A percentile compares a stretch with the other conserved stretches of the same genome.
Evolutionary conservation across 2,888 invertebrate species (phyloP).

Genomic region (Syritta pipiens): DNA sequence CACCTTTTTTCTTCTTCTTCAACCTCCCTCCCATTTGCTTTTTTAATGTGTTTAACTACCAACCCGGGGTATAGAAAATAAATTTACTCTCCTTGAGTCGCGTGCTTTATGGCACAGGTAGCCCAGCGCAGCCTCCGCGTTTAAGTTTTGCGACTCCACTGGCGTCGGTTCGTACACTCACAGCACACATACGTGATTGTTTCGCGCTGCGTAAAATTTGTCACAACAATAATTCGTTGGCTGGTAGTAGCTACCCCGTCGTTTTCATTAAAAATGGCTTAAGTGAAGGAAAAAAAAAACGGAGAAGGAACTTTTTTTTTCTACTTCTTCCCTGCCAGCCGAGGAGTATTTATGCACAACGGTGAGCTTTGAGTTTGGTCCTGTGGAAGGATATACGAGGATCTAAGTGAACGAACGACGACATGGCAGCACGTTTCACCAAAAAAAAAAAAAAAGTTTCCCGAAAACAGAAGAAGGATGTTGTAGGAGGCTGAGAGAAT

Average conservation of each 20-base stretch:
- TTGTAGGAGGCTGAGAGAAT: conserved; percentile 59
- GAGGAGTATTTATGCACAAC: conserved; percentile 62
- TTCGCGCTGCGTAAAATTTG: conserved; percentile 68
- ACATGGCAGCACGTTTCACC: conserved; percentile 55
- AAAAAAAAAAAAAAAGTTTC: conserved; percentile 32
- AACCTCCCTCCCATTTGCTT: neutral
- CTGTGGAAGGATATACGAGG: conserved; percentile 61
- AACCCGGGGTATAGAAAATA: conserved; percentile 62
- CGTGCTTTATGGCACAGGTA: conserved; percentile 60
- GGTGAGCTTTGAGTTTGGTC: conserved; percentile 57
- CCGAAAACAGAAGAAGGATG: conserved; percentile 35
- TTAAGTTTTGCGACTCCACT: conserved; percentile 18
- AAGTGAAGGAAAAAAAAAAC: conserved; percentile 41
- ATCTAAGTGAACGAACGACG: conserved; percentile 47
- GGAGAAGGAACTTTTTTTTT: neutral
- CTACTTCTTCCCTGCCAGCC: conserved; percentile 12
- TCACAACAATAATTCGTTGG: conserved; percentile 66
- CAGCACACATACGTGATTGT: conserved; percentile 51
- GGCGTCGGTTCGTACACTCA: conserved; percentile 5
- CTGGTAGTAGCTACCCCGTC: conserved; percentile 61
- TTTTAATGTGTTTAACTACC: conserved; percentile 46
- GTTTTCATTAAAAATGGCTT: conserved; percentile 67
- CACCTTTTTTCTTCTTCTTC: conserved; percentile 35
- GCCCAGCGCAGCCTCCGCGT: conserved; percentile 54
- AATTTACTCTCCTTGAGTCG: conserved; percentile 65